These are phyloP conservation scores for Napeogenes sylphis DNA, from an alignment of 2,888 invertebrate species.

Conservation along the genomic window DNA sequence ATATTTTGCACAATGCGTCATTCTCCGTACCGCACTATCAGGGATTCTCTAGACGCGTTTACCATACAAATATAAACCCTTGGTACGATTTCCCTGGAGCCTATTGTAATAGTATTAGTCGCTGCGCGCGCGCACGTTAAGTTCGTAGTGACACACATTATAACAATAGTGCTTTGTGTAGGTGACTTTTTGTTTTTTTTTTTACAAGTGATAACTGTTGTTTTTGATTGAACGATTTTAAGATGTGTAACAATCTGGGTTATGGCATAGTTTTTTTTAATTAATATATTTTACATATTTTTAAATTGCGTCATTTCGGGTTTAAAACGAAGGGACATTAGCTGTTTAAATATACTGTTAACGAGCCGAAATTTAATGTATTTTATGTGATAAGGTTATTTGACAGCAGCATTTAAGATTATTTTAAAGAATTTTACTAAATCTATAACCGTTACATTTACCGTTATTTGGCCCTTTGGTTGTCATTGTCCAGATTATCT, in stretches of 20 bases:
- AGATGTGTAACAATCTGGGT: slow-evolving; percentile 2
- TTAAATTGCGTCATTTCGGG: no score
- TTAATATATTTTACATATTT: background rate
- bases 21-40: slow-evolving; percentile 13
- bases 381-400: background rate
- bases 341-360: no score
- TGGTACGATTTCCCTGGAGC: slow-evolving; percentile 57
- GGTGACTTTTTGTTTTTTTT: slow-evolving; percentile 6
- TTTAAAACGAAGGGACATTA: no score
- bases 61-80: slow-evolving; percentile 60
- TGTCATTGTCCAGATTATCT: slow-evolving; percentile 36
- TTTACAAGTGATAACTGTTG: slow-evolving; percentile 5
- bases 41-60: slow-evolving; percentile 38
- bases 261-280: background rate
- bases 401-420: background rate
- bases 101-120: slow-evolving; percentile 57
- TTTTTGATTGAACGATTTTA: slow-evolving; percentile 6
- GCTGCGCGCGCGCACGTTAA: slow-evolving; percentile 44
- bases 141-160: slow-evolving; percentile 4
- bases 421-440: slow-evolving; percentile 6
- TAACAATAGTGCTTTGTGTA: slow-evolving; percentile 6
- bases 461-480: slow-evolving; percentile 69
- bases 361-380: background rate
- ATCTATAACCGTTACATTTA: slow-evolving; percentile 53
- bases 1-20: slow-evolving; percentile 5